A percentile compares a stretch with the other conserved stretches of the same genome.
Evolutionary conservation across 2,797 vertebrate species (phyloP).

Genomic region (Myotis planiceps): DNA sequence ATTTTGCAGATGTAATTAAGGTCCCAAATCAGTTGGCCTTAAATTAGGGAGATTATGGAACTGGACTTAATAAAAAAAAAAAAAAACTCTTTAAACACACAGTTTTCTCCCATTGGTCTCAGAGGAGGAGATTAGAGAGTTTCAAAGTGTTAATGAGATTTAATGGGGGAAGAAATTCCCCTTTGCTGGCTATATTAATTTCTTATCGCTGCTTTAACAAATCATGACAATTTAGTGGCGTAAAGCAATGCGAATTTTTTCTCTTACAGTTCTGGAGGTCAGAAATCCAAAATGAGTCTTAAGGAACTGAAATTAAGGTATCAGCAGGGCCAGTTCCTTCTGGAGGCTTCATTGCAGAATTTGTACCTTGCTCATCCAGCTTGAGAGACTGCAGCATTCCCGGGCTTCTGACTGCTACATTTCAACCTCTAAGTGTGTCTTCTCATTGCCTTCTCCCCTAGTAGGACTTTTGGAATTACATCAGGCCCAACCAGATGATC

Average conservation of each 20-base stretch:
- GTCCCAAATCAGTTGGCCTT: background rate
- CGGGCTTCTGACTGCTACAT: background rate
- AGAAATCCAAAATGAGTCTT: conserved; percentile 12
- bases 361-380: background rate
- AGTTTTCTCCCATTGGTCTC: background rate
- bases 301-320: background rate
- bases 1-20: background rate
- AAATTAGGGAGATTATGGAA: background rate
- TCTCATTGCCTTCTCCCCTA: background rate
- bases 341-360: background rate
- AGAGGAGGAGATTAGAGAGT: background rate
- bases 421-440: background rate
- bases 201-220: background rate
- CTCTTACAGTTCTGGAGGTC: background rate
- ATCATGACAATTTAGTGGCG: background rate
- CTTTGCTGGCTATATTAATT: background rate
- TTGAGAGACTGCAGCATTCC: background rate
- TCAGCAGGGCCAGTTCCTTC: background rate
- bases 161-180: background rate
- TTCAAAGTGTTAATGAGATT: background rate
- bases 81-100: background rate
- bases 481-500: background rate
- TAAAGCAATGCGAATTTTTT: background rate
- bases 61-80: background rate
- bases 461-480: background rate